Conservation (phyloP, 2,888 invertebrate genomes). For the Suillia variegata region DNA sequence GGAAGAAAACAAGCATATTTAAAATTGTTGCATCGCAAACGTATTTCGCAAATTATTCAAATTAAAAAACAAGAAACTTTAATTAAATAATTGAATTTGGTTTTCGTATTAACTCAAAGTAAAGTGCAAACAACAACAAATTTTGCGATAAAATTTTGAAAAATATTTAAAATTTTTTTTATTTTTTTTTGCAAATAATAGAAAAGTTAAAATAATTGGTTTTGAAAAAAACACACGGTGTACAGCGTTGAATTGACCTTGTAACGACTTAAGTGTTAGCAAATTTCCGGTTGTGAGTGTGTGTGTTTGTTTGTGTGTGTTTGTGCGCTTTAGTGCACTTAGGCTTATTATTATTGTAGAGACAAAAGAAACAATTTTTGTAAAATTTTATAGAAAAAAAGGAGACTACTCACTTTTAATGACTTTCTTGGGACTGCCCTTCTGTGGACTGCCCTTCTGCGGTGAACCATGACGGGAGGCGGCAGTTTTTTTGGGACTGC, state of each 20-base stretch:
- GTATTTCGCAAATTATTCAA: background rate
- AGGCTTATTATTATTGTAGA: background rate
- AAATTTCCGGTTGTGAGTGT: no score
- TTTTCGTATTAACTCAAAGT: background rate
- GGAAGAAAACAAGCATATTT: background rate
- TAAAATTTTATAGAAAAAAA: no score
- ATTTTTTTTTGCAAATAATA: no score
- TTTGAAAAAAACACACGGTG: no score
- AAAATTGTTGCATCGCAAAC: background rate
- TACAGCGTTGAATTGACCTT: no score
- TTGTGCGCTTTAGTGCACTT: background rate
- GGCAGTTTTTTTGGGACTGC: conserved; percentile 61
- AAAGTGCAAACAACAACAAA: background rate
- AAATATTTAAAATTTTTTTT: no score
- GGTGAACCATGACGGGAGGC: conserved; percentile 62
- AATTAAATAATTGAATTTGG: background rate
- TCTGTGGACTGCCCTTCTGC: conserved; percentile 64
- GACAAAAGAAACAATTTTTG: background rate
- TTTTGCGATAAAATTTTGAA: background rate
- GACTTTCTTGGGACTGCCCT: conserved; percentile 66
- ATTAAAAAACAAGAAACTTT: background rate
- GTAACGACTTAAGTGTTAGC: no score
- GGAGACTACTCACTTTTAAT: conserved; percentile 57
- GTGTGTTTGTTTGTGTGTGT: conserved; percentile 1
- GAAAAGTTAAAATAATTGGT: no score